Base-by-base conservation (phyloP, 2,888 invertebrate genomes). In the Eurytoma adleriae region DNA sequence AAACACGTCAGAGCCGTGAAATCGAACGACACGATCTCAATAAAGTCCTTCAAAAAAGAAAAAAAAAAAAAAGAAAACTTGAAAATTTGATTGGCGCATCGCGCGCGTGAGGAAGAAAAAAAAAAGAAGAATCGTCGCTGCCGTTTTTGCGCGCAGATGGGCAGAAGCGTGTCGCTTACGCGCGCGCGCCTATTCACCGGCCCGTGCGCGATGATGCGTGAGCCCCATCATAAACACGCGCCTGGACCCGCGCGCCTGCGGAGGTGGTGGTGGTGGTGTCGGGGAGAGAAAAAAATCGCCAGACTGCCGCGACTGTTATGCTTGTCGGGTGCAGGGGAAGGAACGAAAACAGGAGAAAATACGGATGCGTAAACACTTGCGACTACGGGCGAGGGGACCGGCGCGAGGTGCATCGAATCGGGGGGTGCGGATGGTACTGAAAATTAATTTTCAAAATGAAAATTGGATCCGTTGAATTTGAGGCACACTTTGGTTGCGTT, bases 91-190 rank as follows among this genome's bases (percentile, higher is more conserved):
- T 69, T 48, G 68, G 70, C 76, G 61, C 52, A n/a, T 4, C 52
- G 57, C 18, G 57, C 59, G 40, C 1, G 40, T 1, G 20, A 14
- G 12, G 20, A 62, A 40, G 14, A 27, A 67, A 68, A 27, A 27
- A 18, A 62, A 30, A 54, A 40, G 30, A 16, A n/a, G n/a, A 24
- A 50, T 20, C 3, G 54, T 24, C 12, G 24, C 7, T 14, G 12
- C 50, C 27, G 16, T 24, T 27, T 27, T 50, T 2, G 52, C 30
- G 30, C 48, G 59, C 78, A 88, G 87, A 87, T 87, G 87, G 85
- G 84, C 83, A 78, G 79, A 82, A 85, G 85, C 85, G 86, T 87
- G 88, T 87, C 85, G 84, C 83, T 86, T 86, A 86, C 87, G 86
- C 87, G 40, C 40, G 40, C 40, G 40, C 40, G 40, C 40, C 40